Base-by-base conservation (phyloP, 2,113 vertebrate species). In the Hemiscyllium ocellatum region DNA sequence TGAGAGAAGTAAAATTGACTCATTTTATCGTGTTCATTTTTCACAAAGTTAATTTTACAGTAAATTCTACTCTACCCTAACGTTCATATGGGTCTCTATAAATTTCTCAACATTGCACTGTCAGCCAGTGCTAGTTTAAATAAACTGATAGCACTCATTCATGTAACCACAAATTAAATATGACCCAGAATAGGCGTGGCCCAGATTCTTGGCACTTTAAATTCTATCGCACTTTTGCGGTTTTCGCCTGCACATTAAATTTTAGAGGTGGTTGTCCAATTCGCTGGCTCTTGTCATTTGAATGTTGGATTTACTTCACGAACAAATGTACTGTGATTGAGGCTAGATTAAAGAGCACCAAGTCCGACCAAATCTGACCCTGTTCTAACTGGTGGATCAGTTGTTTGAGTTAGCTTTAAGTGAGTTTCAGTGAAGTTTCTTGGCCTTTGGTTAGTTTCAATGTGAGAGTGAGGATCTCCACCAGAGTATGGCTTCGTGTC, bases 401-500 rank as follows among this genome's bases (percentile, higher is more conserved):
- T n/a, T 17, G 37, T 1, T 42, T 83, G 17, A 80, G 20, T 47
- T 4, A 33, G 72, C 1, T 76, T 76, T 33, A 76, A 33, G 29
- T 22, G 68, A 69, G 26, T 33, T 76, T 76, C 29, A 76, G 29
- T 29, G 72, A 76, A 33, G 29, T 33, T 76, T 76, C 72, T 10
- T 29, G 10, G 72, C 33, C 29, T 76, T 29, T 47, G 80, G 80
- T 4, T 37, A 29, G 22, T 87, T 87, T 22, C 56, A 68, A 17
- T 24, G 33, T 2, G 29, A 42, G n/a, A 2, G 1, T 12, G 2
- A 37, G 33, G 4, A 8, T n/a, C n/a, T 66, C 68, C 29, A 24
- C 7, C 7, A 17, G 33, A 42, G 52, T 22, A 37, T 37, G 93
- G 42, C 61, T 0, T n/a, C 68, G 33, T 96, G 96, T 20, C 96